Base-by-base conservation (phyloP, 2,888 invertebrate species). In the Carpatolechia fugitivella region DNA sequence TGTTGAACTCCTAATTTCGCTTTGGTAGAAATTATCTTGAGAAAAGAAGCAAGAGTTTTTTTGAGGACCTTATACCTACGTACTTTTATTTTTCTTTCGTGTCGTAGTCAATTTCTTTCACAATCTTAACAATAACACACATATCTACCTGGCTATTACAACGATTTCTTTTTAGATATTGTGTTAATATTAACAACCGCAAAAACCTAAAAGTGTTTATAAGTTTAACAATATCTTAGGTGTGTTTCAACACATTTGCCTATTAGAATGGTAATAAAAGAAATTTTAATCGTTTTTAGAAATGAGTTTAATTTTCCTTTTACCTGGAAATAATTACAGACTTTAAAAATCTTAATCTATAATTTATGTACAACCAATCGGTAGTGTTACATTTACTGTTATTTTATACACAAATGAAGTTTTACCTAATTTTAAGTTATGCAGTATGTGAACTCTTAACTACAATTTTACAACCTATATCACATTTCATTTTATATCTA, bases 381-480 rank as follows among this genome's bases (percentile, higher is more conserved):
- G 63, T 69, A 74, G 72, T 73, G 67, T 65, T 82, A 83, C 78
- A 80, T 76, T 72, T 77, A 72, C 59, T 68, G 71, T 74, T 57
- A 65, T 74, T 78, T 76, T 79, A 77, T 77, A 84, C 82, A 83
- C 70, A 72, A 73, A 66, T 65, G 68, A 72, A 72, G 66, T 72
- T 64, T 70, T 63, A 63, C 57, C 60, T 66, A 63, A 13, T 64
- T 66, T 65, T 75, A 72, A 68, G 75, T 72, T 76, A 80, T 74
- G 83, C 76, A 78, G 77, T 79, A 79, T 73, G 73, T 78, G 77
- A 84, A 82, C 78, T 66, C 81, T 87, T 87, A 82, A 47, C 67
- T 77, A 79, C 70, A 67, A 66, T 85, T 89, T 88, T 89, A 90
- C 90, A 89, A 79, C 78, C 88, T 90, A 90, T 90, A 90, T 90